A percentile compares a stretch with the other conserved stretches of the same genome.
Evolutionary conservation across 2,113 vertebrate species (phyloP).

Genomic region (Parus major): DNA sequence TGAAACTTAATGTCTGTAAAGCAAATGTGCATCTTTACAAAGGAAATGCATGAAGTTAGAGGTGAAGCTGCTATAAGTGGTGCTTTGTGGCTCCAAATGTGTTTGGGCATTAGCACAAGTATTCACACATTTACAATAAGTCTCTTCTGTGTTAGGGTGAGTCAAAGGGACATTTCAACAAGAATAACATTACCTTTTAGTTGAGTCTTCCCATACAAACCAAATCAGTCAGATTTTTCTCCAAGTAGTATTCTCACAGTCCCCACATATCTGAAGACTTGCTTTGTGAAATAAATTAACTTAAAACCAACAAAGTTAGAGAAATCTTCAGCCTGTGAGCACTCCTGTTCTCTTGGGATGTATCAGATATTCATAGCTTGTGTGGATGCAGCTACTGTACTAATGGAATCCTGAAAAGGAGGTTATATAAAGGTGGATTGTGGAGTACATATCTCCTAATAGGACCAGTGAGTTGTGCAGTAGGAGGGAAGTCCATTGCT

Average conservation of each 20-base stretch:
- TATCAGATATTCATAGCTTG: neutral
- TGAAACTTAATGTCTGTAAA: neutral
- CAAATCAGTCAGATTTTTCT: neutral
- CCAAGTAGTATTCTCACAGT: neutral
- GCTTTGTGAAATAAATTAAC: neutral
- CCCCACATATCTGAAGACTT: neutral
- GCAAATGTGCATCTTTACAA: neutral
- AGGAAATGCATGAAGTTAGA: neutral
- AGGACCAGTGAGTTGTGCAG: neutral
- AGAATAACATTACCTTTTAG: neutral
- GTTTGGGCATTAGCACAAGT: neutral
- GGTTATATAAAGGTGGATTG: neutral
- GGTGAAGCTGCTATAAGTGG: neutral
- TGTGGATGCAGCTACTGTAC: neutral
- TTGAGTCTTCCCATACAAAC: neutral
- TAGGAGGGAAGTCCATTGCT: neutral
- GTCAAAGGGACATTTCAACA: neutral
- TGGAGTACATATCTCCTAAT: neutral
- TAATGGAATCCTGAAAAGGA: neutral
- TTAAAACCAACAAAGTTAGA: neutral
- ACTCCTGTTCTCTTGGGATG: neutral
- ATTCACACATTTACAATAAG: neutral
- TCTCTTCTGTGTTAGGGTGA: neutral
- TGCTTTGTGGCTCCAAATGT: neutral
- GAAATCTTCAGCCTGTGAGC: neutral